Evolutionary conservation across 2,113 vertebrate species (phyloP).

Genomic region (Erythrocercus mccallii): DNA sequence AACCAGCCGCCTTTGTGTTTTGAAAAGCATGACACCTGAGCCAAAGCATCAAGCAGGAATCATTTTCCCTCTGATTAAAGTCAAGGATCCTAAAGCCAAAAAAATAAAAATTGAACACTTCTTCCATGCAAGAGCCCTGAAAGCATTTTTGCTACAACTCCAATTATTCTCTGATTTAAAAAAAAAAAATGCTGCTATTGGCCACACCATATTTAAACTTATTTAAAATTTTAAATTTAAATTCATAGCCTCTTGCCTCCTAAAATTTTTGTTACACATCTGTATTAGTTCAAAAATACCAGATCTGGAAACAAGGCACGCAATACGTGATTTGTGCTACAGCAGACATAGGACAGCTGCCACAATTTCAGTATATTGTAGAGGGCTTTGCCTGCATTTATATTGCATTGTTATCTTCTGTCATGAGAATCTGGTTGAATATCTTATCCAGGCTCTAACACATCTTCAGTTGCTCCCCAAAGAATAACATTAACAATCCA

Average conservation of each 20-base stretch:
- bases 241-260: neutral
- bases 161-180: neutral
- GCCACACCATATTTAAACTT: neutral
- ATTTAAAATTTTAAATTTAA: no score
- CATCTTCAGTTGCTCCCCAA: neutral
- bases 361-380: neutral
- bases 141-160: neutral
- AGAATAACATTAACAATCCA: neutral
- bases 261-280: neutral
- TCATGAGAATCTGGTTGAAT: neutral
- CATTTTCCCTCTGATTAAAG: neutral
- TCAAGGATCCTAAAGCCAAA: neutral
- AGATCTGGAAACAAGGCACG: neutral
- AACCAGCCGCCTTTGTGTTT: neutral
- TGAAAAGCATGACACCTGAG: neutral
- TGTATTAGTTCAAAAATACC: neutral
- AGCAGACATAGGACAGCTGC: neutral
- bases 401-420: slow-evolving; percentile 4
- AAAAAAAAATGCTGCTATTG: neutral
- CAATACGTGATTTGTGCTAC: neutral
- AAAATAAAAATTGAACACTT: neutral
- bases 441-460: neutral
- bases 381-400: neutral
- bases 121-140: neutral
- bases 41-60: neutral